Evolutionary conservation across 1,140 invertebrate species (phyloP), one percentile per base, ranked within the genome.

Genomic region (Lycorma delicatula): DNA sequence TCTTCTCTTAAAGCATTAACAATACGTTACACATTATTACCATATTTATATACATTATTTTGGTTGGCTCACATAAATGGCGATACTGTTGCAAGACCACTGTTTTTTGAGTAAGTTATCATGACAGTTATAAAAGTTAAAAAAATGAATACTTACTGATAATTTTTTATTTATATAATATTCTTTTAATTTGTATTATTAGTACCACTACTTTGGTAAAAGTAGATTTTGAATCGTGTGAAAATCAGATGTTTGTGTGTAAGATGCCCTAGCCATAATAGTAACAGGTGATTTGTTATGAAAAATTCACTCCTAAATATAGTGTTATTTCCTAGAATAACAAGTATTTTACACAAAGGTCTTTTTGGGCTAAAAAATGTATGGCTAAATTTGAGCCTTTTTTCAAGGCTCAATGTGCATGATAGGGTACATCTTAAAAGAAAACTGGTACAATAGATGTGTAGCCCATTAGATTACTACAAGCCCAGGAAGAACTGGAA

Each of bases 1-100:
- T 83, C 85, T 1, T 77, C 83, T 1, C 77, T 72, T 63, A 75
- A 76, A 56, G 81, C 87, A 3, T 71, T 92, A 5, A 66, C 66
- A 4, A 74, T 81, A 26, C 77, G 91, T 44, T 94, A 94, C 68
- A 73, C 74, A 2, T 71, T 93, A 2, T 71, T 94, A 18, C 90
- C 91, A 0, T 89, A 89, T 70, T 79, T 93, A 23, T 93, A 93
- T 70, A 87, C 87, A 0, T 71, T 89, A 38, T 88, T 93, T 67
- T 88, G 80, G 71, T 70, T 77, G n/a, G 84, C 86, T 1, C 82
- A 91, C 70, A 66, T 72, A 2, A 73, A 74, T 63, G 89, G 87
- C 0, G 77, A 82, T 23, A 85, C 87, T 16, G 88, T 92, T 0
- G 81, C 81, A 1, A 73, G 86, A 28, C 88, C 91, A 12, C 67